phyloP scores from a whole-genome alignment of 2,113 vertebrate species.

The Myotis davidii region DNA sequence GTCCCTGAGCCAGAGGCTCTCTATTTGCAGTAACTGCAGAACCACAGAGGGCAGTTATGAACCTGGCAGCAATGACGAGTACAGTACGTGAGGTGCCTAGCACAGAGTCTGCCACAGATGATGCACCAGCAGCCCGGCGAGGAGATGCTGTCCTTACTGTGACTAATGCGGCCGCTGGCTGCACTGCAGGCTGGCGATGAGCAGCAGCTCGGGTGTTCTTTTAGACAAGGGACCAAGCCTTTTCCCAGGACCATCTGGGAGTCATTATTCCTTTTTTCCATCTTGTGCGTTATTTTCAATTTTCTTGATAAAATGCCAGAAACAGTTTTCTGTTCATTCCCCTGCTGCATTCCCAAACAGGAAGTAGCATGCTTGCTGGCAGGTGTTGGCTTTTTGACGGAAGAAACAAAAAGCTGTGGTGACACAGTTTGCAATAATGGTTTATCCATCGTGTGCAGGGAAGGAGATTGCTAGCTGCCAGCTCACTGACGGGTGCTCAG shows the following conservation, averaged over 20 bases:
- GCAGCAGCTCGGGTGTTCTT: background rate
- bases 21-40: background rate
- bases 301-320: slow-evolving; percentile 44
- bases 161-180: background rate
- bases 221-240: background rate
- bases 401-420: slow-evolving; percentile 42
- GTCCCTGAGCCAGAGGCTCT: background rate
- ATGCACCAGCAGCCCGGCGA: fast-evolving
- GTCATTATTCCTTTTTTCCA: background rate
- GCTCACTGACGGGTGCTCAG: background rate
- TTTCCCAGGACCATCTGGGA: background rate
- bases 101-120: background rate
- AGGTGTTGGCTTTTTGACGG: slow-evolving; percentile 6
- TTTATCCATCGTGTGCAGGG: background rate
- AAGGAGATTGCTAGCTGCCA: background rate
- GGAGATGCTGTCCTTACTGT: fast-evolving
- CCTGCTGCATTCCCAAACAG: slow-evolving; percentile 12
- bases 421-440: background rate
- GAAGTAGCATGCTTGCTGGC: slow-evolving; percentile 38
- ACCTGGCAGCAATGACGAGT: background rate
- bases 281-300: background rate
- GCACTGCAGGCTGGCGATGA: background rate
- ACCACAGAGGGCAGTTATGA: background rate
- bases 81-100: fast-evolving
- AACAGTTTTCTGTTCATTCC: background rate